Conservation (phyloP, 2,797 vertebrate genomes). For the Poeciliopsis turneri region DNA sequence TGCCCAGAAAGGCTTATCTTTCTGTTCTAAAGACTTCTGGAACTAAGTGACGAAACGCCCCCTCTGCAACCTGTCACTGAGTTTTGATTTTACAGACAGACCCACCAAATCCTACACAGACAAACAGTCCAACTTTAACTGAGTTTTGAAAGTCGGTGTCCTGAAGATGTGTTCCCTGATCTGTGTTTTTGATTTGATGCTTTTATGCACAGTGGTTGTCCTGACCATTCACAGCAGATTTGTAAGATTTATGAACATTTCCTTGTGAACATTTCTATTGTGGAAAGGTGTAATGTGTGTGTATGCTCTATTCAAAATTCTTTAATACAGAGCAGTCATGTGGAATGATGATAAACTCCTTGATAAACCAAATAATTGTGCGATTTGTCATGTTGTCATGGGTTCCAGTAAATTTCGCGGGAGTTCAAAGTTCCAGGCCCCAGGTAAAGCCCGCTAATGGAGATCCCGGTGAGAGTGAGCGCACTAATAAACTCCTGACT, state of each 20-base stretch:
- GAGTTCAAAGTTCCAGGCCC: slow-evolving; percentile 49
- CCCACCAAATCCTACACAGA: not conserved
- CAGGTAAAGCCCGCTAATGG: slow-evolving; percentile 44
- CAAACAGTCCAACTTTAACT: not conserved
- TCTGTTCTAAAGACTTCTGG: not conserved
- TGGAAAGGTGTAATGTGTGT: too few relatives aligned
- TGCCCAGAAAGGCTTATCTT: not conserved
- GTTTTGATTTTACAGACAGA: not conserved
- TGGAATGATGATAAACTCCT: slow-evolving; percentile 58
- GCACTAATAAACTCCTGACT: slow-evolving; percentile 45
- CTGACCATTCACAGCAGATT: not conserved
- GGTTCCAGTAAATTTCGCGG: slow-evolving; percentile 56
- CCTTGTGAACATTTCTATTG: not conserved
- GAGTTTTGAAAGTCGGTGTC: not conserved
- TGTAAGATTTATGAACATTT: slow-evolving; percentile 36
- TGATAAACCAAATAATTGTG: slow-evolving; percentile 63
- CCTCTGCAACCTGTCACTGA: not conserved
- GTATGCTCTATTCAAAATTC: slow-evolving; percentile 29
- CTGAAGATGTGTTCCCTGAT: not conserved
- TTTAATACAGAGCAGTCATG: slow-evolving; percentile 33
- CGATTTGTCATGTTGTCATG: slow-evolving; percentile 67
- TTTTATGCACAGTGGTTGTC: not conserved
- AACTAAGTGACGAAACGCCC: not conserved
- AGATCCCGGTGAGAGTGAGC: slow-evolving; percentile 32
- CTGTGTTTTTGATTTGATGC: not conserved